A percentile compares a stretch with the other conserved stretches of the same genome.
These are phyloP conservation scores for Zophobas morio DNA, from an alignment of 1,140 invertebrate species.

Conservation along the genomic window DNA sequence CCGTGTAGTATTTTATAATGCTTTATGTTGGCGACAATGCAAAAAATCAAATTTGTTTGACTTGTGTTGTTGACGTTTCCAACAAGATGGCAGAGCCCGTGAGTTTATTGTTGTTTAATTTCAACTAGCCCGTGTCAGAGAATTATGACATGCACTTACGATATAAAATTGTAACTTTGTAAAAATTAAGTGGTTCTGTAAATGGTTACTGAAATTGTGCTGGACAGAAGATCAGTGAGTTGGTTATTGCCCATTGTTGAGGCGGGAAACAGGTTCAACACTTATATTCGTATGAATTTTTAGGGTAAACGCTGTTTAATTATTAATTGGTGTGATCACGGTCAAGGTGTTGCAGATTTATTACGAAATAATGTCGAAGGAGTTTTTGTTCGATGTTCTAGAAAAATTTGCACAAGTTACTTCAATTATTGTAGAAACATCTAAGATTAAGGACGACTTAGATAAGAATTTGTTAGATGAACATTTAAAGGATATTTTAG, in stretches of 20 bases:
- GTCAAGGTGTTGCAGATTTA: conserved; percentile 13
- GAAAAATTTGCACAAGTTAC: conserved; percentile 39
- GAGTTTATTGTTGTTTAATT: too few relatives aligned
- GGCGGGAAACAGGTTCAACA: conserved; percentile 27
- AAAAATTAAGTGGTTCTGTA: too few relatives aligned
- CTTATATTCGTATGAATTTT: neutral
- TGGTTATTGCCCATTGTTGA: neutral
- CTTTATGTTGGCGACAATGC: too few relatives aligned
- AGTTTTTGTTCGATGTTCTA: conserved; percentile 30
- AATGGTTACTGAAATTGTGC: too few relatives aligned
- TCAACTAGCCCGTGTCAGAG: too few relatives aligned
- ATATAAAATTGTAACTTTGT: too few relatives aligned
- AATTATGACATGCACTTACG: too few relatives aligned
- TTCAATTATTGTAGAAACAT: conserved; percentile 11
- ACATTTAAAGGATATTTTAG: conserved; percentile 8
- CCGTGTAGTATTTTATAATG: too few relatives aligned
- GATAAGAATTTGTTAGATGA: neutral
- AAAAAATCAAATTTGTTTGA: too few relatives aligned
- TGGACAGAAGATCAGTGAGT: neutral
- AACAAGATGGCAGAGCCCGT: too few relatives aligned
- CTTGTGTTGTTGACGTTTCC: too few relatives aligned
- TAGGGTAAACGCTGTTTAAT: conserved; percentile 33
- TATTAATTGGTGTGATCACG: conserved; percentile 36
- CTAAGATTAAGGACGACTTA: conserved; percentile 40
- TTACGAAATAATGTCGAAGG: conserved; percentile 13